Base-by-base conservation (phyloP, 2,113 vertebrate species). In the Perca schrenkii region DNA sequence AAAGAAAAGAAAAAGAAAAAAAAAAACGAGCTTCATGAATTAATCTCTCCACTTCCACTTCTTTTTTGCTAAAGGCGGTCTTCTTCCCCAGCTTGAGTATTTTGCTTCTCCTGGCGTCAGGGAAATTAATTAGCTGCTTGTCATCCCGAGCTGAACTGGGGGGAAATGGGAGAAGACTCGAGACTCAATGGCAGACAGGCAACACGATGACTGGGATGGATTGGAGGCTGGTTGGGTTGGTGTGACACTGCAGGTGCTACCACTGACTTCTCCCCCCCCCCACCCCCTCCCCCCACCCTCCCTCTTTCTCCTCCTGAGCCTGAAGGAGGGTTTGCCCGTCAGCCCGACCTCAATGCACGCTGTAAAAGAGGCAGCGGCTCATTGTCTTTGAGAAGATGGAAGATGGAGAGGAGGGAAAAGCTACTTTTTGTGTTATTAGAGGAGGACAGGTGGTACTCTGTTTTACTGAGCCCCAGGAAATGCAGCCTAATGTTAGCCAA, bases 91-190 rank as follows among this genome's bases (percentile, higher is more conserved):
- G 94, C 94, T 93, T 91, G 94, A 95, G 91, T 90, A 72, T 84
- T 43, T 43, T 93, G 87, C 92, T 94, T 94, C 86, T 89, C 64
- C 82, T 85, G 84, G 92, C 79, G 65, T 91, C 89, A 74, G 76
- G 88, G 93, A 94, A 94, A 94, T 94, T 93, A 95, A 96, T 96
- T 96, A 96, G 95, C 89, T 94, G 93, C 93, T 96, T 93, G 91
- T 89, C 93, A 95, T 94, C 94, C 92, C 74, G 57, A 88, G 89
- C 93, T 90, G 83, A 91, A 92, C 91, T 91, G 83, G 61, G 93
- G 93, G 92, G 94, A 93, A 91, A 90, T 73, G 54, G 77, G 81
- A 82, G 82, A 84, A 67, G 69, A 85, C 68, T 81, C 16, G 7
- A 61, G 72, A 72, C 84, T 82, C 74, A 63, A 65, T 68, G 66